Base-by-base conservation (phyloP, 2,113 vertebrate genomes). In the Corvus cornix region DNA sequence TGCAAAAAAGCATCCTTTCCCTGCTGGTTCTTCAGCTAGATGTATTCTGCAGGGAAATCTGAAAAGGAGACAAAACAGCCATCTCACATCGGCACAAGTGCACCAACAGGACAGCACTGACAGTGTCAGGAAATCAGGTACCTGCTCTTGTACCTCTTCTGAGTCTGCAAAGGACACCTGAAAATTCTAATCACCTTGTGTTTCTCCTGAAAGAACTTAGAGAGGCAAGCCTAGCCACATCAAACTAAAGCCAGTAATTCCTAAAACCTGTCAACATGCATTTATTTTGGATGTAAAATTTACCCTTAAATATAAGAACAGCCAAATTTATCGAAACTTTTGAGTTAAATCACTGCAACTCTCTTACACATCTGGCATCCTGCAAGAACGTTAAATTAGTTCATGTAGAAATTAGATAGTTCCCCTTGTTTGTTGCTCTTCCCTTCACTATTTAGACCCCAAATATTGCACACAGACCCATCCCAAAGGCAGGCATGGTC, bases 81-180 rank as follows among this genome's bases (percentile, higher is more conserved):
- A 63, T 4, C 58, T 49, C 10, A 3, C 28, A 3, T 16, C 0
- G 0, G 9, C 27, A 21, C 26, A 24, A 37, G 19, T 16, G 46
- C 18, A 39, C 72, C 51, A 52, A 39, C 23, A 53, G 27, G 49
- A 56, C 0, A 20, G 56, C 60, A 53, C 49, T 18, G 28, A 37
- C 2, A 1, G 39, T 3, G 26, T 17, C 49, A 73, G 33, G 58
- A n/a, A 76, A 93, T 48, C 13, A 4, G 0, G 7, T 43, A n/a
- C 11, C 15, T 59, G 70, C 64, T 72, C 4, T 9, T 33, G 4
- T 7, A 17, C 17, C 49, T 72, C 35, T 44, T 72, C 64, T 19
- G 28, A 62, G 31, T 31, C 3, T 37, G 39, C 59, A 79, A 83
- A 19, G 10, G 12, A 74, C 27, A 73, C 28, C 46, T 30, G 16